Percentiles rank a stretch among this genome's conserved stretches.
Conservation (phyloP, 92 coral and sea anemone genomes). For the Zoanthus sociatus region DNA sequence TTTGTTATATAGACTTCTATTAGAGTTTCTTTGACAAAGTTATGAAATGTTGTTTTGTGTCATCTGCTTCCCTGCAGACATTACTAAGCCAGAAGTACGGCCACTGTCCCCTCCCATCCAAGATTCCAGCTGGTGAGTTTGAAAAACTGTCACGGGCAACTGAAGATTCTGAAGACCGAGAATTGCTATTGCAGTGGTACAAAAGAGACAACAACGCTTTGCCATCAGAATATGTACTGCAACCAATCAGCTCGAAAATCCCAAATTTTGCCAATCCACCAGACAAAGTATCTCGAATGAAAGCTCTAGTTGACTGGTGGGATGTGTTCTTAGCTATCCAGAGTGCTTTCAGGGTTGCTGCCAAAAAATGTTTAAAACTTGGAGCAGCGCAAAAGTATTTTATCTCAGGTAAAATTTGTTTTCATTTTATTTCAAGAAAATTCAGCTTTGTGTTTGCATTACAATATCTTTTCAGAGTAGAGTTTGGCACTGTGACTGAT, state of each 20-base stretch:
- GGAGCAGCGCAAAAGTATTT: conserved; percentile 76
- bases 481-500: no score
- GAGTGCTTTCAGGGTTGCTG: conserved; percentile 74
- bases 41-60: neutral
- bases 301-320: conserved; percentile 80
- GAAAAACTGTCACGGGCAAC: conserved; percentile 66
- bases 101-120: conserved; percentile 81
- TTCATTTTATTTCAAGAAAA: neutral
- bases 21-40: neutral
- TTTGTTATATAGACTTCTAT: neutral
- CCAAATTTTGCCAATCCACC: conserved; percentile 65
- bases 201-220: conserved; percentile 77
- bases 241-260: conserved; percentile 88
- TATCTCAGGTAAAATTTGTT: conserved; percentile 66
- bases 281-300: conserved; percentile 69
- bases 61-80: conserved; percentile 53
- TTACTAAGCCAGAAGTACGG: conserved; percentile 94
- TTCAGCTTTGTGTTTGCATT: no score
- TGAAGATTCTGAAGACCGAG: conserved; percentile 75
- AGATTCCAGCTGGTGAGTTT: conserved; percentile 78
- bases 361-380: conserved; percentile 65
- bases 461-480: no score
- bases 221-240: conserved; percentile 88
- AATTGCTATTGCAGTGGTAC: conserved; percentile 75
- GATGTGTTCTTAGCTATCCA: conserved; percentile 75